Evolutionary conservation across 2,797 vertebrate species (phyloP).

Genomic region (Martes flavigula): DNA sequence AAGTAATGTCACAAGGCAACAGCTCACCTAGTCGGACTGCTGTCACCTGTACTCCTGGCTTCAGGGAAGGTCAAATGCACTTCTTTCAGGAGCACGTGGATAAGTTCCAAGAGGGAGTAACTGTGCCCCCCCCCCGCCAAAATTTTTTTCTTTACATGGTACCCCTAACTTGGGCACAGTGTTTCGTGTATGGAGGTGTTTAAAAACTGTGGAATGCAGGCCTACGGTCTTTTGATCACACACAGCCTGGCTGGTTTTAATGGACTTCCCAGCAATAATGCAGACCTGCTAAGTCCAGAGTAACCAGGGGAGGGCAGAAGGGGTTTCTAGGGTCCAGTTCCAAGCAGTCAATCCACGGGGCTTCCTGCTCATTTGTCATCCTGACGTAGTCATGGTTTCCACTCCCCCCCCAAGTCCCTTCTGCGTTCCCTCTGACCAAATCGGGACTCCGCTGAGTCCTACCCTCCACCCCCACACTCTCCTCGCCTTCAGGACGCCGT

Average conservation of each 20-base stretch:
- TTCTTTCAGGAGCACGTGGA: background rate
- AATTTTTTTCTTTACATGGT: background rate
- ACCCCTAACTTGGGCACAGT: background rate
- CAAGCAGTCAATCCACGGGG: background rate
- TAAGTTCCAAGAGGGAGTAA: background rate
- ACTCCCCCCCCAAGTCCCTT: background rate
- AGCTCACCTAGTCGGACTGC: background rate
- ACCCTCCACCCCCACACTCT: background rate
- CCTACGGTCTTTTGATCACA: background rate
- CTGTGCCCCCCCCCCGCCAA: too few relatives aligned
- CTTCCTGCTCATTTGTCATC: background rate
- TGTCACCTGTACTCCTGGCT: background rate
- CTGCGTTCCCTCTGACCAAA: background rate
- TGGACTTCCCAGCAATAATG: background rate
- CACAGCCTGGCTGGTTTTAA: background rate
- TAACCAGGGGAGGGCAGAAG: too few relatives aligned
- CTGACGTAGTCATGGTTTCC: background rate
- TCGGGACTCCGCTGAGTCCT: background rate
- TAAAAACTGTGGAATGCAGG: background rate
- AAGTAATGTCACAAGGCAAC: background rate
- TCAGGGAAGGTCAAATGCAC: background rate
- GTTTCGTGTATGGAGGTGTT: background rate
- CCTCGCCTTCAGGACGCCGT: background rate
- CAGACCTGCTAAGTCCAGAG: accelerated
- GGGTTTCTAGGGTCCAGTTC: background rate